Percentiles rank a stretch among this genome's conserved stretches.
phyloP scores from a whole-genome alignment of 2,888 invertebrate species.

The Agrenia bidenticulata region DNA sequence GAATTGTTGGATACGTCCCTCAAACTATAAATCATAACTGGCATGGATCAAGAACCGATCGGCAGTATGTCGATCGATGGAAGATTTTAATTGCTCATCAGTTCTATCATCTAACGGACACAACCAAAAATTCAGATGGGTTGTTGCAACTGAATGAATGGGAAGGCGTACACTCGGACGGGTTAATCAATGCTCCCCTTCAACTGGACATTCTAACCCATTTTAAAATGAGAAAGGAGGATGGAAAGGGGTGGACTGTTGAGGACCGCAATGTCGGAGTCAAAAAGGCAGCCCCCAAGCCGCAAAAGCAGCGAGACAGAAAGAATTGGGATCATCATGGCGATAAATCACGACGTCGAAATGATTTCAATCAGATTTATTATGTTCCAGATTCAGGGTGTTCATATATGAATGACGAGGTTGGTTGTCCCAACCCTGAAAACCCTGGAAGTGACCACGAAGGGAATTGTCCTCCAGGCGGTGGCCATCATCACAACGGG shows the following conservation, averaged over 20 bases:
- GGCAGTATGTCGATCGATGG: constrained; percentile 24
- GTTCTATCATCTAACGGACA: constrained; percentile 6
- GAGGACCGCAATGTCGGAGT: neutral
- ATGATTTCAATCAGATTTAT: too few species aligned
- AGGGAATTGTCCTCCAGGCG: neutral
- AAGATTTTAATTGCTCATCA: constrained; percentile 22
- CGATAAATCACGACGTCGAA: too few species aligned
- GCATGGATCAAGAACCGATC: constrained; percentile 26
- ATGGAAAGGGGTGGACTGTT: neutral
- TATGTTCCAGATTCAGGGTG: too few species aligned
- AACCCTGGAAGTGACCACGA: neutral
- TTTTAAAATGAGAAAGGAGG: constrained; percentile 17
- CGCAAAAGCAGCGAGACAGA: too few species aligned
- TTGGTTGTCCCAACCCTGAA: neutral
- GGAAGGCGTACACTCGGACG: neutral
- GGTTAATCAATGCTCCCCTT: neutral
- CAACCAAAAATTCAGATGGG: constrained; percentile 1
- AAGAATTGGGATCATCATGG: too few species aligned
- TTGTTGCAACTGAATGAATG: constrained; percentile 6
- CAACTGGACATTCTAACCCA: constrained; percentile 22
- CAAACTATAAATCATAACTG: constrained; percentile 20
- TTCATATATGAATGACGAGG: neutral
- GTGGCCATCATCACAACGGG: neutral
- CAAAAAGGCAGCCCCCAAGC: too few species aligned
- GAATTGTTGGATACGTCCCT: constrained; percentile 25